Percentiles rank a stretch among this genome's conserved stretches.
Conservation (phyloP, 2,797 vertebrate species). For the Silurus lanzhouensis region DNA sequence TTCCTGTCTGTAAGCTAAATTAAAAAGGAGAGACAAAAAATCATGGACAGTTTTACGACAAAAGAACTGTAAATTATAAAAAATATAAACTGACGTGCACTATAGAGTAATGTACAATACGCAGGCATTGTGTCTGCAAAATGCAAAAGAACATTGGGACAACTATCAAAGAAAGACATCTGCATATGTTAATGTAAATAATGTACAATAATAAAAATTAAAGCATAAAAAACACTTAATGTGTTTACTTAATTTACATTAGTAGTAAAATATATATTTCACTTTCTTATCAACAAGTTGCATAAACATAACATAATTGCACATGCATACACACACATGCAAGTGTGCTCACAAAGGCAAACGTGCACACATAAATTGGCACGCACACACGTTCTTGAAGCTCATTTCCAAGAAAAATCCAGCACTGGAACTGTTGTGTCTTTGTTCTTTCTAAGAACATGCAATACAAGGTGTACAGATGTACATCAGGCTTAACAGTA, state of each 20-base stretch:
- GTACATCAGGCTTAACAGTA: constrained; percentile 18
- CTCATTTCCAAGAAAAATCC: constrained; percentile 10
- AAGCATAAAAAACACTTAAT: not conserved
- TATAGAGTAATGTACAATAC: not conserved
- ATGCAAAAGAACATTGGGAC: not conserved
- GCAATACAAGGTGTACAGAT: constrained; percentile 67
- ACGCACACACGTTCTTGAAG: not conserved
- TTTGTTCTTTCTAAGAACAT: constrained; percentile 32
- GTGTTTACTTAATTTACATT: too few relatives aligned
- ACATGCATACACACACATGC: not conserved
- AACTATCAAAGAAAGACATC: not conserved
- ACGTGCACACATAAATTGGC: not conserved
- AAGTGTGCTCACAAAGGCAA: not conserved
- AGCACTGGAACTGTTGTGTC: not conserved
- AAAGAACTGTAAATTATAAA: not conserved
- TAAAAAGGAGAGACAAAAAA: not conserved
- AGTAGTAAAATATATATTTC: not conserved
- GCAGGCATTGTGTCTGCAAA: not conserved
- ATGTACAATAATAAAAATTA: not conserved
- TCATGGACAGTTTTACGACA: not conserved
- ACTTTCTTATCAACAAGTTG: not conserved
- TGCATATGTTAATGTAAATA: not conserved
- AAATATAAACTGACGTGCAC: not conserved
- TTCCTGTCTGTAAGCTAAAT: not conserved
- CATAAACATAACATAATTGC: not conserved